Percentiles rank a stretch among this genome's conserved stretches.
Conservation (phyloP, 2,797 vertebrate species). For the Brotula barbata region DNA sequence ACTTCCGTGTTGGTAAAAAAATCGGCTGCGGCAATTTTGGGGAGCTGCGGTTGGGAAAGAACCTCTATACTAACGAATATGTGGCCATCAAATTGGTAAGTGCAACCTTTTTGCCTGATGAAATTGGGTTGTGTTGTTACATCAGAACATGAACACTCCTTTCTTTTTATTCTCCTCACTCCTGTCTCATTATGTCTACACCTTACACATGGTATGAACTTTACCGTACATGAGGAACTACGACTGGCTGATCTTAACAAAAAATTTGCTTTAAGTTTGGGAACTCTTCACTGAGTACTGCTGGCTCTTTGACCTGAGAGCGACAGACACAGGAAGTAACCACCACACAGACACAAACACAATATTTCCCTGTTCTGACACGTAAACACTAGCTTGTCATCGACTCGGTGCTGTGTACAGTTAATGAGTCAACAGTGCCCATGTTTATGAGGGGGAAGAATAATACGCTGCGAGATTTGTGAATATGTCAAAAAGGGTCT, state of each 20-base stretch:
- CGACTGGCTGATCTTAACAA: neutral
- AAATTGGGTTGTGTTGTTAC: conserved; percentile 13
- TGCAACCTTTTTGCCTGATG: conserved; percentile 9
- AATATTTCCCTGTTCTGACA: conserved; percentile 10
- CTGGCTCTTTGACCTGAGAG: conserved; percentile 32
- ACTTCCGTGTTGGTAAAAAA: conserved; percentile 99
- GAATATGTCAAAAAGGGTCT: conserved; percentile 6
- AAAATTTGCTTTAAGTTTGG: neutral
- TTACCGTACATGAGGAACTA: neutral
- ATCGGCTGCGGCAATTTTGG: conserved; percentile 99
- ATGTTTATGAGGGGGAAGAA: conserved; percentile 33
- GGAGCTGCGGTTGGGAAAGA: conserved; percentile 97
- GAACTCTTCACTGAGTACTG: neutral
- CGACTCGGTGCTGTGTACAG: conserved; percentile 16
- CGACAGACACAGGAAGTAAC: conserved; percentile 48
- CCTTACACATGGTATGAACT: too few species aligned
- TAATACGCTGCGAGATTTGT: neutral
- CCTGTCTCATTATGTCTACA: too few species aligned
- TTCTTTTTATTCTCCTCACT: neutral
- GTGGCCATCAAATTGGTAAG: conserved; percentile 99
- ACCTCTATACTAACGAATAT: conserved; percentile 98
- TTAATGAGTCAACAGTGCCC: conserved; percentile 49
- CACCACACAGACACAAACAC: neutral
- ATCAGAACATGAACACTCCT: conserved; percentile 3
- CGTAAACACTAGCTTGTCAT: conserved; percentile 19